Evolutionary conservation across 2,797 vertebrate species (phyloP).

Genomic region (Crocodylus rhombifer): DNA sequence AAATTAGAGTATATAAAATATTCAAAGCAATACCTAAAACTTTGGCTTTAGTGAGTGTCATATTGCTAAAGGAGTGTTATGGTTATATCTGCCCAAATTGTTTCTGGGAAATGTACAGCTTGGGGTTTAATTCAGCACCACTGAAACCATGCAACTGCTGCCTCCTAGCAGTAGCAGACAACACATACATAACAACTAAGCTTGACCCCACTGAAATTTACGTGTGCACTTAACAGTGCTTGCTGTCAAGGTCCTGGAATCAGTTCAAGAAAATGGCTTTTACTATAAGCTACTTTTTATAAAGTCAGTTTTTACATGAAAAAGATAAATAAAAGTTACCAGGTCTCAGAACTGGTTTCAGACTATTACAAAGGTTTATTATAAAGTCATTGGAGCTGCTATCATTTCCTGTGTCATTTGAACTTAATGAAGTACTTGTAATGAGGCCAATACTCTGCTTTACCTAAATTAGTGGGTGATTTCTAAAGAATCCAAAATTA

Average conservation of each 20-base stretch:
- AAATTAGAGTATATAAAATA: no score
- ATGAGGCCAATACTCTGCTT: neutral
- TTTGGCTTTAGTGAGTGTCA: no score
- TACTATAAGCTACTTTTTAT: neutral
- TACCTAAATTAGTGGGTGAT: neutral
- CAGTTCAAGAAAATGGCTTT: neutral
- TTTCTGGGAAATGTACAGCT: neutral
- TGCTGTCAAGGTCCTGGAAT: neutral
- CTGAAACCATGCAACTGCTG: neutral
- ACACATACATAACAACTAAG: neutral
- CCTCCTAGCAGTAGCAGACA: neutral
- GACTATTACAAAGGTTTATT: neutral
- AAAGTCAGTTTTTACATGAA: neutral
- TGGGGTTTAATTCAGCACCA: neutral
- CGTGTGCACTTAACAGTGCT: neutral
- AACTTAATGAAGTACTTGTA: neutral
- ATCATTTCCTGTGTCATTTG: neutral
- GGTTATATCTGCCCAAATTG: neutral
- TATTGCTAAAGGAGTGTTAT: no score
- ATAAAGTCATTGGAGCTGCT: neutral
- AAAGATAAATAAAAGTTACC: no score
- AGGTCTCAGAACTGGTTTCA: neutral
- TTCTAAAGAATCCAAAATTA: neutral
- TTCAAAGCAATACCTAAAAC: no score
- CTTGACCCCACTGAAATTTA: neutral